Evolutionary conservation across 2,797 vertebrate species (phyloP).

Genomic region (Pyrocephalus nanus): DNA sequence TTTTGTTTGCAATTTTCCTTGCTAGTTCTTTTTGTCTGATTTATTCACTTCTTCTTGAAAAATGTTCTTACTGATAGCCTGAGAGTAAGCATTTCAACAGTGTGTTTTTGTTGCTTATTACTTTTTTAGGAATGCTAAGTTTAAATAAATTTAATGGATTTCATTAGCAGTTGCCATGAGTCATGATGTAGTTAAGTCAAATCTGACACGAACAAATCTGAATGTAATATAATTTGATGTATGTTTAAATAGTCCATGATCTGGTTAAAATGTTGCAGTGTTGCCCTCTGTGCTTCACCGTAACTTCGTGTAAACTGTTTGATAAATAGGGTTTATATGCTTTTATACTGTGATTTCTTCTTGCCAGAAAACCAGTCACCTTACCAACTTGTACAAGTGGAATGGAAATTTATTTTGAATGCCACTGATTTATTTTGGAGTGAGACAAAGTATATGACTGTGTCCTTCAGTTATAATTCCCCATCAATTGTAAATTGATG

Average conservation of each 20-base stretch:
- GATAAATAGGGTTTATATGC: neutral
- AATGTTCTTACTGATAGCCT: neutral
- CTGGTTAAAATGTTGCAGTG: neutral
- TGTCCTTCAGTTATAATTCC: constrained; percentile 13
- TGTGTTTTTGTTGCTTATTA: neutral
- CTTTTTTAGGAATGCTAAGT: neutral
- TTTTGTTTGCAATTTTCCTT: neutral
- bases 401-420: constrained; percentile 6
- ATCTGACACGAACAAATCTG: neutral
- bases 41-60: neutral
- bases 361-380: neutral
- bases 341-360: neutral
- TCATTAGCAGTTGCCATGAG: neutral
- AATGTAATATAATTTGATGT: neutral
- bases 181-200: neutral
- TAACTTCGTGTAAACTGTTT: neutral
- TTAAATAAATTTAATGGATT: neutral
- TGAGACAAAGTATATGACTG: constrained; percentile 10
- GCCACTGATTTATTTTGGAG: neutral
- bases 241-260: neutral
- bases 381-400: neutral
- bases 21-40: neutral
- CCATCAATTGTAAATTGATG: constrained; percentile 48
- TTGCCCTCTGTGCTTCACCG: neutral
- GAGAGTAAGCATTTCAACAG: neutral